Conservation (phyloP, 2,888 invertebrate genomes). For the Nomada lathburiana region DNA sequence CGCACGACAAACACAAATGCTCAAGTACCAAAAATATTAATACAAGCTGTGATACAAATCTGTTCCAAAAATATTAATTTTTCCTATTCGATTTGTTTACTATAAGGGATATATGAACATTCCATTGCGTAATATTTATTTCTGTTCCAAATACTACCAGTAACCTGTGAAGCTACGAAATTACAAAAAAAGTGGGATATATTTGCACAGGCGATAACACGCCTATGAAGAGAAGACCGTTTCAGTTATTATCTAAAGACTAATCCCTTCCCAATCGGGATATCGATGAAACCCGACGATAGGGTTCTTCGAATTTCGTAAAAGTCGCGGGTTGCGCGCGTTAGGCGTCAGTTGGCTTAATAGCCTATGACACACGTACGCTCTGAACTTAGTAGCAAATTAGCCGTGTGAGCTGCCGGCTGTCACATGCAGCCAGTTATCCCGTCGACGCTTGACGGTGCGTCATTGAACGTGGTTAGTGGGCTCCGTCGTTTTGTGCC, state of each 20-base stretch:
- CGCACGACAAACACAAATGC: background rate
- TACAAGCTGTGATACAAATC: background rate
- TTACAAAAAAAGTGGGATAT: too few species aligned
- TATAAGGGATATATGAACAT: background rate
- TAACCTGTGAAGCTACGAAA: background rate
- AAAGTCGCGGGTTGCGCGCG: conserved; percentile 16
- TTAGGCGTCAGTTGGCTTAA: background rate
- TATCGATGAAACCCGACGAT: background rate
- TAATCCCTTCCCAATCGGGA: background rate
- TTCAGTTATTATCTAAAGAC: too few species aligned
- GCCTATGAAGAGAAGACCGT: too few species aligned
- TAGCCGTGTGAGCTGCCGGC: conserved; percentile 64
- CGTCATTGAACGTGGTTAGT: conserved; percentile 28
- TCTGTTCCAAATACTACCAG: background rate
- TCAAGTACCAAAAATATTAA: background rate
- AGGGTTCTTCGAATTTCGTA: background rate
- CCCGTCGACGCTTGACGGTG: conserved; percentile 65
- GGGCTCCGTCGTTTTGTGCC: background rate
- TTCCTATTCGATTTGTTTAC: background rate
- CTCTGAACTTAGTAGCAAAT: conserved; percentile 46
- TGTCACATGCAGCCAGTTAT: conserved; percentile 76
- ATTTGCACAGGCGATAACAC: background rate
- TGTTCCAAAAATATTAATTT: too few species aligned
- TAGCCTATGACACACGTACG: conserved; percentile 23
- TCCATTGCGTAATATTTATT: background rate